A percentile compares a stretch with the other conserved stretches of the same genome.
phyloP scores from a whole-genome alignment of 1,140 invertebrate species.

The Tigriopus japonicus region DNA sequence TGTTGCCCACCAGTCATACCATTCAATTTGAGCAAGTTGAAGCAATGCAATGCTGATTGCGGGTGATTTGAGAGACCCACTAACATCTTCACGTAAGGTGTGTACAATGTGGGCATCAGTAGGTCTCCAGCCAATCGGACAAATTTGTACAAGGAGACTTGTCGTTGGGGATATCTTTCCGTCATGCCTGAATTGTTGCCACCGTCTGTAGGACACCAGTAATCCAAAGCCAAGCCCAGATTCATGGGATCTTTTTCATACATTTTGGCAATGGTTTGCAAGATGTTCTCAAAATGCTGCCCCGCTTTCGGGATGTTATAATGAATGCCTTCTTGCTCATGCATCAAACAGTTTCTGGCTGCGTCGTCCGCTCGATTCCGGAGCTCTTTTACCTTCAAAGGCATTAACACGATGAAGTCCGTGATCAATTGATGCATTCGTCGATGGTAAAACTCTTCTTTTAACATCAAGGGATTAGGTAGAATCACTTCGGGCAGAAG shows the following conservation, averaged over 20 bases:
- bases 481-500: constrained; percentile 18
- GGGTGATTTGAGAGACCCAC: constrained; percentile 45
- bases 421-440: constrained; percentile 66
- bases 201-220: constrained; percentile 50
- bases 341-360: constrained; percentile 56
- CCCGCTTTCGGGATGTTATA: constrained; percentile 40
- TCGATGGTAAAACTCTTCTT: constrained; percentile 51
- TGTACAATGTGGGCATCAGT: constrained; percentile 60
- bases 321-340: constrained; percentile 32
- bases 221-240: constrained; percentile 51
- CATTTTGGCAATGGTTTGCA: constrained; percentile 52
- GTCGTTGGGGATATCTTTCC: constrained; percentile 18
- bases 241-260: constrained; percentile 52
- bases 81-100: constrained; percentile 69
- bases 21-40: constrained; percentile 62
- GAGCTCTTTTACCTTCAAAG: constrained; percentile 66
- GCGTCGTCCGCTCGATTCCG: constrained; percentile 68
- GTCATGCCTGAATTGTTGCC: not conserved
- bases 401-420: constrained; percentile 83
- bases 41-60: constrained; percentile 48
- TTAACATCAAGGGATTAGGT: constrained; percentile 16
- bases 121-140: constrained; percentile 66
- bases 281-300: constrained; percentile 60
- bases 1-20: constrained; percentile 24
- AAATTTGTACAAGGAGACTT: constrained; percentile 73